Evolutionary conservation across 2,113 vertebrate species (phyloP).

Genomic region (Dicerorhinus sumatrensis): DNA sequence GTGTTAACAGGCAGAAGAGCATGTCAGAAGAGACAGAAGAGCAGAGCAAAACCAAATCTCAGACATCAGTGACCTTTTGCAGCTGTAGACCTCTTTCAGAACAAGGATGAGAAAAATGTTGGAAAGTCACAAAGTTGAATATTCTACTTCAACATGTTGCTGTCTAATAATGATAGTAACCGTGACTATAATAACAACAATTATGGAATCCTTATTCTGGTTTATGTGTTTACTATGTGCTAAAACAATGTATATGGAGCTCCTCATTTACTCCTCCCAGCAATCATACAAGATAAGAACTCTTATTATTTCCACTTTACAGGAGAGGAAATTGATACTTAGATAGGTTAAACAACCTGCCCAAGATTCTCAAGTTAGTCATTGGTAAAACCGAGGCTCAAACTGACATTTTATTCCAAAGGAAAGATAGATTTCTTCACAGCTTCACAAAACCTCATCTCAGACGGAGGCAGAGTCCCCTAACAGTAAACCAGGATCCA

Average conservation of each 20-base stretch:
- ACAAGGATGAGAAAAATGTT: not conserved
- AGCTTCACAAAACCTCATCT: not conserved
- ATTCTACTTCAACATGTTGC: no score
- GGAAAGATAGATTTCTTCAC: not conserved
- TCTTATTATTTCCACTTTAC: not conserved
- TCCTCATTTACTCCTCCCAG: not conserved
- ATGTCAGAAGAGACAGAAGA: not conserved
- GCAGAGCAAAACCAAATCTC: not conserved
- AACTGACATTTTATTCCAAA: not conserved
- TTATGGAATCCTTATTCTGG: not conserved
- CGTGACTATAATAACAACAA: no score
- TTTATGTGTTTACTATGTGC: not conserved
- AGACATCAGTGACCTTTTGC: not conserved
- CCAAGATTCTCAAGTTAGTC: not conserved
- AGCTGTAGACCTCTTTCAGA: not conserved
- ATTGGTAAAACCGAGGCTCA: not conserved
- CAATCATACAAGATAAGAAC: not conserved
- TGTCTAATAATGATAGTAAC: not conserved
- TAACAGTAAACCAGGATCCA: not conserved
- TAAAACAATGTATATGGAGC: rapidly evolving
- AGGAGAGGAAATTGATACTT: not conserved
- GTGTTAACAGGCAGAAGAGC: not conserved
- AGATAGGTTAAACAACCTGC: not conserved
- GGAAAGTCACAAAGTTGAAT: not conserved
- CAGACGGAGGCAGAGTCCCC: not conserved